phyloP scores from a whole-genome alignment of 2,797 vertebrate species.

The Cyprinodon diabolis region DNA sequence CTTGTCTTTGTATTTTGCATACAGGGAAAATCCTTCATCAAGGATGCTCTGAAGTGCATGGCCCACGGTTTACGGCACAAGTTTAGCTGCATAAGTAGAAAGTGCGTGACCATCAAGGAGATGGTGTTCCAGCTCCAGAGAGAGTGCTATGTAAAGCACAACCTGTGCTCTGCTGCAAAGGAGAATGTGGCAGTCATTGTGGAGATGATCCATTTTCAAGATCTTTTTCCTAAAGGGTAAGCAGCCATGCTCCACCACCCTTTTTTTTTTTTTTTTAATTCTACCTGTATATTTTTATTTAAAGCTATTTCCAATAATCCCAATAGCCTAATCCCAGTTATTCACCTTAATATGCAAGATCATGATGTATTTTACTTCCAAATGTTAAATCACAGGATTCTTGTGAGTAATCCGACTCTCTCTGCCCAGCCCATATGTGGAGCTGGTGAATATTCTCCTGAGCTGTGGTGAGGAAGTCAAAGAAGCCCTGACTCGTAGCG shows the following conservation, averaged over 20 bases:
- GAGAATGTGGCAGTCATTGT: conserved; percentile 96
- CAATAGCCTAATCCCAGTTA: conserved; percentile 12
- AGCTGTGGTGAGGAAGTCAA: conserved; percentile 96
- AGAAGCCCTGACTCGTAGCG: conserved; percentile 90
- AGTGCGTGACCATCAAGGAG: conserved; percentile 97
- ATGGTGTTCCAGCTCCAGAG: conserved; percentile 98
- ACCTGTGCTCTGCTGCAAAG: conserved; percentile 95
- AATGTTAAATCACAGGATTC: conserved; percentile 30
- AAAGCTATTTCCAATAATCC: conserved; percentile 13
- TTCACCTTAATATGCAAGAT: conserved; percentile 18
- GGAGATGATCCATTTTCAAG: conserved; percentile 99
- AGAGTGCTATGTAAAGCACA: conserved; percentile 96
- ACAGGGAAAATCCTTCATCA: conserved; percentile 99
- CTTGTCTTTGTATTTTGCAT: conserved; percentile 37
- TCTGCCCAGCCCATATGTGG: conserved; percentile 89
- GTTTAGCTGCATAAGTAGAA: conserved; percentile 98
- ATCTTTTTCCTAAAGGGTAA: conserved; percentile 97
- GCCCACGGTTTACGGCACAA: conserved; percentile 95
- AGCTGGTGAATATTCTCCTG: conserved; percentile 95
- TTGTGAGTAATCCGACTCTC: conserved; percentile 43
- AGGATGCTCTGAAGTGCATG: conserved; percentile 97
- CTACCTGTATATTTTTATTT: neutral
- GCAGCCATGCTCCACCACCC: conserved; percentile 43
- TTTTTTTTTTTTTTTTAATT: neutral
- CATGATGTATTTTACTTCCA: conserved; percentile 20